These are phyloP conservation scores for Gnatocerus cornutus DNA, from an alignment of 2,888 invertebrate species.

Conservation along the genomic window DNA sequence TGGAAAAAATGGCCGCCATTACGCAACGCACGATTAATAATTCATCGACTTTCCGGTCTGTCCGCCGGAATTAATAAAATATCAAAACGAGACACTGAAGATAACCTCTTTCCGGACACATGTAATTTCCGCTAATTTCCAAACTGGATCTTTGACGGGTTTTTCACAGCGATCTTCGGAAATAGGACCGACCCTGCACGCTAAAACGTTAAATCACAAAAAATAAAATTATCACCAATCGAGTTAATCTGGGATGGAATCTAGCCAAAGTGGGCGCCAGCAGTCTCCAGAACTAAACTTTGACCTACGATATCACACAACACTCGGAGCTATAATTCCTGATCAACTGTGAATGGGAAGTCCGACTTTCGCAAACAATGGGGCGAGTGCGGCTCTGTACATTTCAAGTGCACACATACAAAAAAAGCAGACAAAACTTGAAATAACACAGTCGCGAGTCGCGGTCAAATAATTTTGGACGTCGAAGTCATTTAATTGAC, in stretches of 20 bases:
- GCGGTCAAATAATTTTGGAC: too few species aligned
- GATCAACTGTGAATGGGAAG: too few species aligned
- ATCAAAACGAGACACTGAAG: conserved; percentile 36
- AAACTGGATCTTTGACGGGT: conserved; percentile 11
- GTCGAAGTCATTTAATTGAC: too few species aligned
- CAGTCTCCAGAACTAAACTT: conserved; percentile 14
- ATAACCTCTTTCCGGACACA: conserved; percentile 40
- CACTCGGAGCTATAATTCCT: too few species aligned
- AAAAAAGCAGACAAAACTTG: too few species aligned
- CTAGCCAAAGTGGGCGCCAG: conserved; percentile 20
- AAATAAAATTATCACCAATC: conserved; percentile 17
- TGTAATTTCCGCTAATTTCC: conserved; percentile 38
- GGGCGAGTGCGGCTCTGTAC: too few species aligned
- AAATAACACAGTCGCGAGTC: too few species aligned
- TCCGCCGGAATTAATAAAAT: conserved; percentile 41
- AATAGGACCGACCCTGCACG: too few species aligned
- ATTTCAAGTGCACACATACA: too few species aligned
- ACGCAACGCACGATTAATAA: conserved; percentile 31
- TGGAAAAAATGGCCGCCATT: conserved; percentile 23
- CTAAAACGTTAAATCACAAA: too few species aligned
- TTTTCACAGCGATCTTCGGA: not conserved
- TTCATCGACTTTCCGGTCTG: conserved; percentile 36
- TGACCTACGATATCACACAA: not conserved
- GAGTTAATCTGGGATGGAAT: conserved; percentile 5
- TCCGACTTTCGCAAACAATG: too few species aligned